Conservation (phyloP, 2,113 vertebrate species). For the Dasyornis broadbenti region DNA sequence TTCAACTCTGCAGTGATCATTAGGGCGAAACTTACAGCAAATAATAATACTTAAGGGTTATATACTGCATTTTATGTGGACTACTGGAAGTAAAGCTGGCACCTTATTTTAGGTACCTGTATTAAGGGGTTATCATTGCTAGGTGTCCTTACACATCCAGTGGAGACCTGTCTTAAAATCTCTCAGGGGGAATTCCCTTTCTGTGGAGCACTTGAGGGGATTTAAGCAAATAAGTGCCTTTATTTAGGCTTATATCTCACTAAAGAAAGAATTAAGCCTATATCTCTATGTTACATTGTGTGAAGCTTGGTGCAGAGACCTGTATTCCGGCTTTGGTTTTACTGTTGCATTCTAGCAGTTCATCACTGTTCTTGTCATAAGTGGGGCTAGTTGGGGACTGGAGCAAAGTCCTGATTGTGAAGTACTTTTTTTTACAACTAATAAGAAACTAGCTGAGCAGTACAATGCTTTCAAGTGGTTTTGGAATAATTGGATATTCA, state of each 20-base stretch:
- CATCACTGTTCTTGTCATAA: neutral
- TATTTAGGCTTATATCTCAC: neutral
- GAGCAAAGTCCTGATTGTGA: neutral
- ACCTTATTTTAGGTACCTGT: neutral
- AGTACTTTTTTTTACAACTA: neutral
- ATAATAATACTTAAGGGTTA: neutral
- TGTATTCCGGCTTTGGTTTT: neutral
- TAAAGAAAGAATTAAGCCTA: neutral
- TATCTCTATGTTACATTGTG: neutral
- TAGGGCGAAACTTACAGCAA: neutral
- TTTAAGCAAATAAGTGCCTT: neutral
- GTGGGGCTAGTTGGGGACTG: rapidly evolving
- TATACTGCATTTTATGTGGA: neutral
- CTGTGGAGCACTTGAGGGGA: neutral
- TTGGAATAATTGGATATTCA: neutral
- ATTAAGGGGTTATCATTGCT: neutral
- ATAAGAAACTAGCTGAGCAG: neutral
- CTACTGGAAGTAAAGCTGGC: neutral
- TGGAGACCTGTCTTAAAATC: neutral
- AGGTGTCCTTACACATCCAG: neutral
- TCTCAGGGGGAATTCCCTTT: neutral
- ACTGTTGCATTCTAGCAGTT: neutral
- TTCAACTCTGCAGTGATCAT: neutral
- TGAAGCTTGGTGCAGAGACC: neutral
- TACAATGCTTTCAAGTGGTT: neutral